Evolutionary conservation across 2,797 vertebrate species (phyloP), one percentile per base, ranked within the genome.

Genomic region (Nasua narica): DNA sequence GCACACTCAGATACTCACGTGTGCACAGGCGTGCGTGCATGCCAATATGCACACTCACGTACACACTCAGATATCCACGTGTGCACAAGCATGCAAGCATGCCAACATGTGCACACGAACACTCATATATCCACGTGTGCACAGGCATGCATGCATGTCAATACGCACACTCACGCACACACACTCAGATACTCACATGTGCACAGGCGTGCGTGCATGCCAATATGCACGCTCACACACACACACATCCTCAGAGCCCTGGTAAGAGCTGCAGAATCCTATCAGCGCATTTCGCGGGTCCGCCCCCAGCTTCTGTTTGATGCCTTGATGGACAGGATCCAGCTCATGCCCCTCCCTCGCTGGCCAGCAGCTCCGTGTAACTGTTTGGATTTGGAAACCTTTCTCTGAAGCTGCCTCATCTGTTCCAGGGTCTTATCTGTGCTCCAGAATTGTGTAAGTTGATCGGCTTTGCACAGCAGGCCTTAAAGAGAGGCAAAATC

Each of bases 261-360:
- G 29, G 18, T 7, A 27, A 27, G 5, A 6, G 48, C 58, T 54
- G 12, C 7, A 6, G 46, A 32, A 40, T 35, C 32, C 1, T 1
- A 19, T 15, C 12, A n/a, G 67, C 5, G 0, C 0, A 0, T n/a
- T 40, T 43, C 7, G 7, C 43, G 43, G 5, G 5, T 23, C 50
- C 29, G 0, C 83, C 8, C 14, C 0, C 35, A 0, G 2, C 10
- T 18, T 43, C 46, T 43, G 16, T 81, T 48, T 18, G 5, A 3
- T 18, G 54, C n/a, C 5, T 58, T 56, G 0, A 0, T 2, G 58
- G n/a, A 70, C 32, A 9, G 0, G 25, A 46, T 46, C 29, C 81
- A 23, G 12, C 12, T 9, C 13, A 54, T 5, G 32, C 9, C 23
- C n/a, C 25, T 29, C 77, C n/a, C 78, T 29, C 11, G 2, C 40